Evolutionary conservation across 37 sponge, comb jelly and placozoan species (phyloP).

Genomic region (Cladorhizidae sp.): DNA sequence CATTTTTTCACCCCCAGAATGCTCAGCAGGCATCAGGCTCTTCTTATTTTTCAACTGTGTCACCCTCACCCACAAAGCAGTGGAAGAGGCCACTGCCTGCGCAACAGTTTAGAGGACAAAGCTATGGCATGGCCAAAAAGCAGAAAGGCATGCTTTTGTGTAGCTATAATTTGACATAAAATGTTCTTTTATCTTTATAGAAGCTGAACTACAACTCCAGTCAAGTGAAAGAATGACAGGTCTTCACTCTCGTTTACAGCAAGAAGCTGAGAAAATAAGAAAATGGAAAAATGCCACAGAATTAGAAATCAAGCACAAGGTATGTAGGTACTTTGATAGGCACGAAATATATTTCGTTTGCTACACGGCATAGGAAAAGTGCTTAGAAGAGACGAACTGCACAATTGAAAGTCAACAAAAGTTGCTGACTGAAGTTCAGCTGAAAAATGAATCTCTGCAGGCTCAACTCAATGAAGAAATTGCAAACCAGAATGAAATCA

Average conservation of each 20-base stretch:
- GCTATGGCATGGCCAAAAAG: neutral
- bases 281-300: conserved; percentile 92
- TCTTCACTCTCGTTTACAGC: conserved; percentile 81
- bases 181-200: neutral
- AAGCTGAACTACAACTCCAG: neutral
- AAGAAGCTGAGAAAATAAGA: conserved; percentile 94
- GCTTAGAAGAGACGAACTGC: conserved; percentile 46
- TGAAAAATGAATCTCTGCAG: conserved; percentile 49
- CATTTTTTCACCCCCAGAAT: neutral
- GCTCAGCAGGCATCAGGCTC: neutral
- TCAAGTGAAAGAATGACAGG: conserved; percentile 51
- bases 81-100: neutral
- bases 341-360: neutral
- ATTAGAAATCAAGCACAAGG: conserved; percentile 83
- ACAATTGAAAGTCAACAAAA: conserved; percentile 45
- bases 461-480: conserved; percentile 53
- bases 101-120: neutral
- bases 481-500: conserved; percentile 66
- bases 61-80: neutral
- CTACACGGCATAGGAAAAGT: conserved; percentile 30
- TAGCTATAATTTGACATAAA: too few relatives aligned
- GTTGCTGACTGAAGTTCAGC: conserved; percentile 54
- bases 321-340: neutral
- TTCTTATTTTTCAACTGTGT: neutral
- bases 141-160: neutral